These are phyloP conservation scores for Acanthoscelides obtectus DNA, from an alignment of 2,888 invertebrate species.

Conservation along the genomic window DNA sequence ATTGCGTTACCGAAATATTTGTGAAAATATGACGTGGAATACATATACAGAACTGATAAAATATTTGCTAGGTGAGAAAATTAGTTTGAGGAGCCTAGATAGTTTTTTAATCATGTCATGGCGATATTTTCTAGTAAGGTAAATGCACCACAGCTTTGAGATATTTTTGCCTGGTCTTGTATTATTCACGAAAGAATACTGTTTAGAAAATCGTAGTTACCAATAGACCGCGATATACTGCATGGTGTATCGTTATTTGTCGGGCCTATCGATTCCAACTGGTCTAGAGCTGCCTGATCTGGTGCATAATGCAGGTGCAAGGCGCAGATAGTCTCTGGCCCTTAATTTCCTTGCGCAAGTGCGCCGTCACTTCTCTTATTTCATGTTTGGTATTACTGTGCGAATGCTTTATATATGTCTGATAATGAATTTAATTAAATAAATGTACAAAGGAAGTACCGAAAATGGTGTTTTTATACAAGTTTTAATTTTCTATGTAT, in stretches of 20 bases:
- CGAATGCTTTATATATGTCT: slow-evolving; percentile 55
- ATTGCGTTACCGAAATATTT: too few relatives aligned
- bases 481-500: slow-evolving; percentile 49
- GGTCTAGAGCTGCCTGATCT: slow-evolving; percentile 40
- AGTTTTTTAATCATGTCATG: too few relatives aligned
- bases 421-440: slow-evolving; percentile 50
- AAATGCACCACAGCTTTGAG: too few relatives aligned
- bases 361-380: slow-evolving; percentile 46
- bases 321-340: slow-evolving; percentile 12
- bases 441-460: slow-evolving; percentile 54
- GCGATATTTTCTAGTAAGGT: too few relatives aligned
- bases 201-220: too few relatives aligned
- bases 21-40: too few relatives aligned
- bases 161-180: too few relatives aligned
- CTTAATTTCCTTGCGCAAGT: slow-evolving; percentile 30
- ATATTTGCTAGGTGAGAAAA: too few relatives aligned
- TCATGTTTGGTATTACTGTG: slow-evolving; percentile 53
- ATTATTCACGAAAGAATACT: too few relatives aligned
- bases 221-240: too few relatives aligned
- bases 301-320: slow-evolving; percentile 22
- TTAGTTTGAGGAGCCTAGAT: too few relatives aligned
- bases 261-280: slow-evolving; percentile 18
- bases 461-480: slow-evolving; percentile 50
- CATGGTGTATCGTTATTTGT: not conserved
- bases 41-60: too few relatives aligned